Base-by-base conservation (phyloP, 2,888 invertebrate genomes). In the Ectemnius cavifrons region DNA sequence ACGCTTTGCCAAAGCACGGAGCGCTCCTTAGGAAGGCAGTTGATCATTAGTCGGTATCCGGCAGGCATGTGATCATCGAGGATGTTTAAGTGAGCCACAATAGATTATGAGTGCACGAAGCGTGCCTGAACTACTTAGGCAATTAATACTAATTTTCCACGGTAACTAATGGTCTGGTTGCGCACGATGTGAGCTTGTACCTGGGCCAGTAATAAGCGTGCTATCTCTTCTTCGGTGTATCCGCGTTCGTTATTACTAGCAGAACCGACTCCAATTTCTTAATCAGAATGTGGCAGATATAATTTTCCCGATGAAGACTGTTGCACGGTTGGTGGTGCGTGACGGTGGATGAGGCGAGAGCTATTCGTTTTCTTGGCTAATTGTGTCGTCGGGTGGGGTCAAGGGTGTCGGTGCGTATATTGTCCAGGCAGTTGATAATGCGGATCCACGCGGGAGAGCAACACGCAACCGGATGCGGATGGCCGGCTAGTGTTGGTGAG, bases 401-500 rank as follows among this genome's bases (percentile, higher is more conserved):
- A 58, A 63, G 78, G 68, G 69, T 75, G 52, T 75, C 63, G 14
- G 28, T 47, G 61, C 14, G 70, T 27, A 28, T 64, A 71, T 78
- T 60, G 71, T 59, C 20, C 3, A 14, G 52, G 8, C 52, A 14
- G 60, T 59, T 62, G 71, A 75, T 74, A 80, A 77, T 72, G 69
- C 52, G 69, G 78, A 80, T 70, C 69, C 75, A 71, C 73, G 63
- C 69, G 62, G 69, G 52, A 37, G 5, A 37, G 70, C 45, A 60
- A 67, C 74, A 69, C 68, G 69, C 73, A 66, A 60, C 65, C 78
- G 75, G 75, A 77, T 73, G 72, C 66, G 63, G 69, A 64, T 67
- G 74, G 60, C 57, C 59, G 72, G 65, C 18, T 58, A 49, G 75
- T 77, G 82, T 76, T 73, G 74, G 77, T 78, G 75, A 73, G 72